These are phyloP conservation scores for Chrysolina haemoptera DNA, from an alignment of 2,888 invertebrate genomes.

Conservation along the genomic window DNA sequence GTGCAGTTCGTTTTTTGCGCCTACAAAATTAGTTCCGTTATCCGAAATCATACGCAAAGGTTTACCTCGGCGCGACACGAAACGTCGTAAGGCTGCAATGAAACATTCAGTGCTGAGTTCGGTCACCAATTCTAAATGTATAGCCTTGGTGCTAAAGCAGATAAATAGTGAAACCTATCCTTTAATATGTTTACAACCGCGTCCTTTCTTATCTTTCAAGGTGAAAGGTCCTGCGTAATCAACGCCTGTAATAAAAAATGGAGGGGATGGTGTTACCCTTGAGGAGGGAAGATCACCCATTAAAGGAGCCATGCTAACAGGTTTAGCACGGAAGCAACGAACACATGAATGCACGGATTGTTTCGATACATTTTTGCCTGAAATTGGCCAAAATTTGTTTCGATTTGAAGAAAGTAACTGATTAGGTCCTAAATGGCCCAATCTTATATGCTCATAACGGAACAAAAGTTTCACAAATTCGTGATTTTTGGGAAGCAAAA, in stretches of 20 bases:
- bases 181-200: slow-evolving; percentile 34
- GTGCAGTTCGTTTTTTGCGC: slow-evolving; percentile 35
- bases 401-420: no score
- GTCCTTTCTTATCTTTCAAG: slow-evolving; percentile 3
- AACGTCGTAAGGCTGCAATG: slow-evolving; percentile 51
- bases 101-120: slow-evolving; percentile 51
- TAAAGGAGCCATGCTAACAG: neutral
- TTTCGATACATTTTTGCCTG: neutral
- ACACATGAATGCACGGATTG: slow-evolving; percentile 1
- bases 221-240: slow-evolving; percentile 37
- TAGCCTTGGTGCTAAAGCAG: slow-evolving; percentile 47
- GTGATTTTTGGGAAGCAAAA: no score
- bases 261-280: slow-evolving; percentile 26
- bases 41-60: slow-evolving; percentile 49
- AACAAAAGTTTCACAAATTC: no score
- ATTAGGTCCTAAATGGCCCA: no score
- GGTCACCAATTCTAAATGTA: slow-evolving; percentile 55
- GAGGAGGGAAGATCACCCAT: slow-evolving; percentile 32
- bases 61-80: slow-evolving; percentile 54
- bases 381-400: neutral
- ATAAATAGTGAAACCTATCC: slow-evolving; percentile 40
- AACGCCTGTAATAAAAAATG: slow-evolving; percentile 34
- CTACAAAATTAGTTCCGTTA: slow-evolving; percentile 53
- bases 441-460: no score
- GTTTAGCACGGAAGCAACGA: neutral